A percentile compares a stretch with the other conserved stretches of the same genome.
Evolutionary conservation across 2,888 invertebrate species (phyloP).

Genomic region (Agriopis aurantiaria): DNA sequence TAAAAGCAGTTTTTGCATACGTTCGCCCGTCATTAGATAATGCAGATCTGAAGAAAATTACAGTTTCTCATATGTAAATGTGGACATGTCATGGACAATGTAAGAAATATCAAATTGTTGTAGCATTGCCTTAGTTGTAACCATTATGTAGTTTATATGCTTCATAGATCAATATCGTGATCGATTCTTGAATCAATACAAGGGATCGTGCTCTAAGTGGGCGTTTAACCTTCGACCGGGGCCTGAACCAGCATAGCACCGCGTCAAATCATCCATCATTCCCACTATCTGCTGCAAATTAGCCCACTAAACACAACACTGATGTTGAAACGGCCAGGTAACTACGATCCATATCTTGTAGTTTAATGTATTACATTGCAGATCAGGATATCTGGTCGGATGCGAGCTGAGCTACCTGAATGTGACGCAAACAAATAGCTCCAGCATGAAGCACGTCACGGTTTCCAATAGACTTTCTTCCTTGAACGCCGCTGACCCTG

Average conservation of each 20-base stretch:
- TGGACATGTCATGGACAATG: constrained; percentile 42
- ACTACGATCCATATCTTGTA: constrained; percentile 41
- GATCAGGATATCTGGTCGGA: constrained; percentile 44
- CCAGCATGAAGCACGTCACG: constrained; percentile 68
- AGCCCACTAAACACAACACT: constrained; percentile 75
- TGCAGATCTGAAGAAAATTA: constrained; percentile 68
- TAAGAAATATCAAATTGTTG: constrained; percentile 12
- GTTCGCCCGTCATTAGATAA: constrained; percentile 59
- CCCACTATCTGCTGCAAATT: constrained; percentile 77
- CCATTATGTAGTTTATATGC: constrained; percentile 21
- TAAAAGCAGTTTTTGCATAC: constrained; percentile 62
- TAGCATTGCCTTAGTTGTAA: background rate
- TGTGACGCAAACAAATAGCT: constrained; percentile 78
- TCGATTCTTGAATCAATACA: constrained; percentile 81
- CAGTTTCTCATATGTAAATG: constrained; percentile 44
- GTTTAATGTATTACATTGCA: background rate
- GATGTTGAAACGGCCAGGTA: constrained; percentile 58
- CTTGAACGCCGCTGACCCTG: constrained; percentile 68
- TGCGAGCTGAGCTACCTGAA: constrained; percentile 60
- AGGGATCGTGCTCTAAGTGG: constrained; percentile 82
- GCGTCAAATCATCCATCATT: constrained; percentile 80
- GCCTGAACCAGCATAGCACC: constrained; percentile 69
- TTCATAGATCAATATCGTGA: constrained; percentile 65
- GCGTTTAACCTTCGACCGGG: constrained; percentile 81
- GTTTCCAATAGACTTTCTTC: constrained; percentile 79